Evolutionary conservation across 2,888 invertebrate species (phyloP), one percentile per base, ranked within the genome.

Genomic region (Eupithecia exiguata): DNA sequence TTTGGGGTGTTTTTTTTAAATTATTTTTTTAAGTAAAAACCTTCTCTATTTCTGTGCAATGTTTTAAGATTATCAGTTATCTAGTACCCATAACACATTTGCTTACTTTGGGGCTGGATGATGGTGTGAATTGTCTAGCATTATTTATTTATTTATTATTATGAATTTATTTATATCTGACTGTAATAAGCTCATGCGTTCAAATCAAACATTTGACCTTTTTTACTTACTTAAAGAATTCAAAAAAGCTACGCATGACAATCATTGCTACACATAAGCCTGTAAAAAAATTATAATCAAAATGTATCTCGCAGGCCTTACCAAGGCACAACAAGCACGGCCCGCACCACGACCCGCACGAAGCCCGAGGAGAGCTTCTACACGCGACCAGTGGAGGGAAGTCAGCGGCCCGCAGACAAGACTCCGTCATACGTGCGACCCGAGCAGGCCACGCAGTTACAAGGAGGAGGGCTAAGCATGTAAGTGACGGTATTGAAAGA

Each of bases 381-480:
- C 30, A 88, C 89, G 0, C 88, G 86, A 69, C 92, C 91, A 0
- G 84, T 90, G 0, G 84, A 84, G 49, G 85, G 86, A 1, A 85
- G 85, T 14, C 83, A 83, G 2, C 84, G 85, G 30, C 89, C 89
- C 1, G 76, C 84, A 0, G 86, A 81, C 1, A 82, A 84, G 1
- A 87, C 90, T 0, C 93, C 93, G 0, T 90, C 92, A 9, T 93
- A 90, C 76, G 84, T 86, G n/a, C 89, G 88, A 10, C 88, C 75
- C 4, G 35, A 66, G 5, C 65, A 62, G 38, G 36, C 49, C 21
- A 49, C 69, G n/a, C 75, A 58, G n/a, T 10, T 69, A 5, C 72
- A 75, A 4, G 71, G 75, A n/a, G 72, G 74, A 38, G 71, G 75
- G 3, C 87, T 88, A 53, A 91, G 88, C 80, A 92, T 93, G 93